Evolutionary conservation across 2,888 invertebrate genomes (phyloP), one percentile per base, ranked within the genome.

Genomic region (Augiades crinisus): DNA sequence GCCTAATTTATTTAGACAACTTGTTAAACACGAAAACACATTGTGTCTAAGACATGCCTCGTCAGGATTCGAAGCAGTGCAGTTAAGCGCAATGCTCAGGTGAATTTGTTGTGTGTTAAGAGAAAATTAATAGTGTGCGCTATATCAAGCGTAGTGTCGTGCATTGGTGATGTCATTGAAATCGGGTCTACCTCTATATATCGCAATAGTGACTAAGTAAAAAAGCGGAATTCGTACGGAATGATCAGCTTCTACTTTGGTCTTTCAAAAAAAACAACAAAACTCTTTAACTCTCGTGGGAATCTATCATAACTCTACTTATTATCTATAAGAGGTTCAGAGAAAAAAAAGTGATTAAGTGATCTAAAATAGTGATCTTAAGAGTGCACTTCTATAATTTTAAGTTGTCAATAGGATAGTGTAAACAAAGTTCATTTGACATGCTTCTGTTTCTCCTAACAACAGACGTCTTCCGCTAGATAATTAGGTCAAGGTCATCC

Each of bases 401-500:
- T 30, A 43, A 36, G n/a, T 43, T 10, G 33, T 38, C 44, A 38
- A 64, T 66, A 67, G 63, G 55, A 51, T 55, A 58, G 59, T 63
- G 64, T 69, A 69, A 72, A 70, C 64, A 68, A 61, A 37, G 38
- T 64, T 56, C 56, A 47, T 47, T 53, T 55, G 55, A 59, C 63
- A 55, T 61, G 63, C 50, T 56, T 59, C 61, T 56, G 57, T 38
- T 67, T 67, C 58, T 27, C 59, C 67, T 79, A 74, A 21, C 50
- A 41, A 12, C 33, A 27, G 50, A 36, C 44, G 50, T 43, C 27
- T 51, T 44, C 30, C 37, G 30, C 44, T 2, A 68, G 56, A 65
- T 62, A 87, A 79, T 70, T 83, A 72, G 86, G 88, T 90, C 88
- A 89, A 90, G 88, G 89, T 89, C 85, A 87, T 65, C 72, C 54